phyloP scores from a whole-genome alignment of 2,797 vertebrate genomes.

The Delichon dasypus region DNA sequence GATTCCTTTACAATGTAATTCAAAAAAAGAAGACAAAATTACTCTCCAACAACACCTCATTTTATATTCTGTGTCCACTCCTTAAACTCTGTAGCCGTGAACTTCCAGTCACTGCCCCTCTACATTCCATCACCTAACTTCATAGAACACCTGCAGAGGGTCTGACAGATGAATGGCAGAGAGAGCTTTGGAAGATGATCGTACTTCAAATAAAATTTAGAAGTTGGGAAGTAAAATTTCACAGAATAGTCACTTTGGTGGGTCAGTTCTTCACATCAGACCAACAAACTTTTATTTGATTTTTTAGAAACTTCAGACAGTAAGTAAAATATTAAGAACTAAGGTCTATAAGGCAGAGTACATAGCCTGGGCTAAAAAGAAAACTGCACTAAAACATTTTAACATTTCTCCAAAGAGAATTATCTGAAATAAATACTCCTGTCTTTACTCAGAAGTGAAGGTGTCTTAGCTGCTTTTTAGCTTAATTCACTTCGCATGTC shows the following conservation, averaged over 20 bases:
- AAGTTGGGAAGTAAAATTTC: not conserved
- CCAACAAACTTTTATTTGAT: not conserved
- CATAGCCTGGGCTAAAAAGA: not conserved
- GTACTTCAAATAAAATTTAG: not conserved
- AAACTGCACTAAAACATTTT: not conserved
- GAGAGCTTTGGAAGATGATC: too few species aligned
- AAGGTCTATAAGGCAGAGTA: not conserved
- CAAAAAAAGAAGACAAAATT: not conserved
- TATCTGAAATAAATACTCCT: not conserved
- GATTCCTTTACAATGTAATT: conserved; percentile 72
- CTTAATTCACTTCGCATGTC: not conserved
- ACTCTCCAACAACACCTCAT: not conserved
- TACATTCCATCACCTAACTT: not conserved
- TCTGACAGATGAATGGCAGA: too few species aligned
- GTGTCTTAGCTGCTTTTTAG: not conserved
- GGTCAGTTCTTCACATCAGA: not conserved
- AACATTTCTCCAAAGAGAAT: not conserved
- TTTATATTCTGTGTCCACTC: not conserved
- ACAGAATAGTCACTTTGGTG: not conserved
- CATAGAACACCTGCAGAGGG: too few species aligned
- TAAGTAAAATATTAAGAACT: not conserved
- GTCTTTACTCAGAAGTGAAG: not conserved
- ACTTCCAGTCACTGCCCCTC: not conserved
- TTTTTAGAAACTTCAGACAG: not conserved
- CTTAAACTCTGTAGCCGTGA: not conserved